Percentiles rank a stretch among this genome's conserved stretches.
phyloP scores from a whole-genome alignment of 2,888 invertebrate species.

The Lapara coniferarum region DNA sequence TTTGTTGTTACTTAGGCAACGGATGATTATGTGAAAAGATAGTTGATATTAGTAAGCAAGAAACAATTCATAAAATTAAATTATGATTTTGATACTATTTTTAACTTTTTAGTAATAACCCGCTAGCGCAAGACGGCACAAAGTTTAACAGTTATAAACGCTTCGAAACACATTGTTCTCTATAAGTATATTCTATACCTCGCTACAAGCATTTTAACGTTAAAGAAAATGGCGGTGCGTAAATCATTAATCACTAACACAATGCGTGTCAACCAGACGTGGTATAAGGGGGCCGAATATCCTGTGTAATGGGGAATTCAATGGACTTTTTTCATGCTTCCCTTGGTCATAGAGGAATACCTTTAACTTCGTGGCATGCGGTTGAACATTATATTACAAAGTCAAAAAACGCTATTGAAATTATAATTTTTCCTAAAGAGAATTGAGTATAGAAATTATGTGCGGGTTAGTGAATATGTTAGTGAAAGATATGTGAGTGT shows the following conservation, averaged over 20 bases:
- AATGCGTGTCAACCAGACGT: slow-evolving; percentile 77
- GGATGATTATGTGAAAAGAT: too few species aligned
- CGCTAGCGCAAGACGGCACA: too few species aligned
- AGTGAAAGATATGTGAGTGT: too few species aligned
- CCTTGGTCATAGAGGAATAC: slow-evolving; percentile 18
- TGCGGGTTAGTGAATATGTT: not conserved
- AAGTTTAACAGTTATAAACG: too few species aligned
- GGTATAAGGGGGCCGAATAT: slow-evolving; percentile 71
- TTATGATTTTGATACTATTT: too few species aligned
- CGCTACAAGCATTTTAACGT: slow-evolving; percentile 56
- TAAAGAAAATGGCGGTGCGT: slow-evolving; percentile 70
- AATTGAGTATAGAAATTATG: not conserved
- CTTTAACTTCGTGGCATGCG: slow-evolving; percentile 22
- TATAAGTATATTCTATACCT: slow-evolving; percentile 43
- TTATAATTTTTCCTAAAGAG: not conserved
- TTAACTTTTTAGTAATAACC: too few species aligned
- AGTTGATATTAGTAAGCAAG: too few species aligned
- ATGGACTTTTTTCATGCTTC: slow-evolving; percentile 56
- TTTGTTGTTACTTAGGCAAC: too few species aligned
- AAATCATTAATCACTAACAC: slow-evolving; percentile 78
- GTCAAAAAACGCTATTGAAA: not conserved
- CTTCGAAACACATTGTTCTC: not conserved
- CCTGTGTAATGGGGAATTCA: slow-evolving; percentile 75
- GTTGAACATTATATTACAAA: not conserved
- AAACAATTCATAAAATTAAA: too few species aligned